Percentiles rank a stretch among this genome's conserved stretches.
Conservation (phyloP, 1,140 invertebrate species). For the Stegodyphus dumicola region DNA sequence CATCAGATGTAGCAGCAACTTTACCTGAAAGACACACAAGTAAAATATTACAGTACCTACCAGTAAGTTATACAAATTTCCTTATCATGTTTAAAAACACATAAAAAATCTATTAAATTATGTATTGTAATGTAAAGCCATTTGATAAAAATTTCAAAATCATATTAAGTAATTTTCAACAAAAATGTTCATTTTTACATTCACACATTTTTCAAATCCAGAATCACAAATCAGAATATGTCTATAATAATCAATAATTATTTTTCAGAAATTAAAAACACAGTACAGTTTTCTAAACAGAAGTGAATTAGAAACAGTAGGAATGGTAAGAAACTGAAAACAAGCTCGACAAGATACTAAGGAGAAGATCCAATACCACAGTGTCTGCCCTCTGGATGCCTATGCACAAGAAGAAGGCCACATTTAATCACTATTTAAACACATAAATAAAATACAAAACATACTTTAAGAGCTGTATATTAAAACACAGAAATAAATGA, state of each 20-base stretch:
- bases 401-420: too few species aligned
- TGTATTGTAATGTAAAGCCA: background rate
- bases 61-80: background rate
- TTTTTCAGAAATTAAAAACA: too few species aligned
- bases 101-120: background rate
- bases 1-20: slow-evolving; percentile 9
- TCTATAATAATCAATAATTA: too few species aligned
- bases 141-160: background rate
- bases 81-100: background rate
- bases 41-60: background rate
- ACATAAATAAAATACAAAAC: background rate
- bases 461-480: background rate
- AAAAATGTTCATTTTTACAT: background rate
- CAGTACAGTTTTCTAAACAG: too few species aligned
- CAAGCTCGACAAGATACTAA: too few species aligned
- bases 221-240: too few species aligned
- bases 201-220: background rate
- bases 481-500: background rate
- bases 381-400: too few species aligned
- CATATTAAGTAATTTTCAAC: background rate
- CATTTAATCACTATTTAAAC: background rate
- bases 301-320: too few species aligned
- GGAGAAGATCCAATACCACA: too few species aligned
- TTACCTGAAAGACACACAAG: slow-evolving; percentile 9
- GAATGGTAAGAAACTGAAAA: too few species aligned